Base-by-base conservation (phyloP, 2,113 vertebrate species). In the Sphaerodactylus townsendi region DNA sequence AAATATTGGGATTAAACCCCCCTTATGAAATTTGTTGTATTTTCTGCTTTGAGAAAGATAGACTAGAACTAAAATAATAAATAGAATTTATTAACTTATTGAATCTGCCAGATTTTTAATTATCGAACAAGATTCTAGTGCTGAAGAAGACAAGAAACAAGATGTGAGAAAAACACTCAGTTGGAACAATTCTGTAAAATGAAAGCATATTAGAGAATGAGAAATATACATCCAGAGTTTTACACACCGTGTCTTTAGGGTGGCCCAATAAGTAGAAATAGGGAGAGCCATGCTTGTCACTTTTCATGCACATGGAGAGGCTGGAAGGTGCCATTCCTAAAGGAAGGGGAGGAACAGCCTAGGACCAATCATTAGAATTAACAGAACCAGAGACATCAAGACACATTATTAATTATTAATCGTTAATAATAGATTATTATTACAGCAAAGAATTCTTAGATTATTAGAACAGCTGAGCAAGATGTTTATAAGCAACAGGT, bases 291-390 rank as follows among this genome's bases (percentile, higher is more conserved):
- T 99, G 98, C 98, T 98, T 99, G 98, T 99, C 99, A 99, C 98
- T 99, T 99, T 99, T 99, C 98, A 99, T 99, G 98, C 98, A 99
- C 98, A 99, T 99, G 98, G 98, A 99, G 98, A 99, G 98, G 97
- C 98, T 98, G 98, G 98, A 99, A 98, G 98, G 97, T 97, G 98
- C 98, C 98, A 98, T 99, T 99, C 99, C 99, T 99, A 99, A 97
- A 99, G 97, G 98, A 98, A 98, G 98, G 97, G 98, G 98, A 98
- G 98, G 98, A 98, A 99, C 97, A 99, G 98, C 98, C 99, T 99
- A 98, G 98, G 96, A 99, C 97, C 98, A 98, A 97, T 99, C 98
- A 99, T 99, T 98, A 99, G 98, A 98, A 98, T 99, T 97, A 98
- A 97, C 96, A 97, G 96, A 98, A 98, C 96, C 97, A 98, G 96